Conservation (phyloP, 2,888 invertebrate species). For the Eugnorisma glareosa region DNA sequence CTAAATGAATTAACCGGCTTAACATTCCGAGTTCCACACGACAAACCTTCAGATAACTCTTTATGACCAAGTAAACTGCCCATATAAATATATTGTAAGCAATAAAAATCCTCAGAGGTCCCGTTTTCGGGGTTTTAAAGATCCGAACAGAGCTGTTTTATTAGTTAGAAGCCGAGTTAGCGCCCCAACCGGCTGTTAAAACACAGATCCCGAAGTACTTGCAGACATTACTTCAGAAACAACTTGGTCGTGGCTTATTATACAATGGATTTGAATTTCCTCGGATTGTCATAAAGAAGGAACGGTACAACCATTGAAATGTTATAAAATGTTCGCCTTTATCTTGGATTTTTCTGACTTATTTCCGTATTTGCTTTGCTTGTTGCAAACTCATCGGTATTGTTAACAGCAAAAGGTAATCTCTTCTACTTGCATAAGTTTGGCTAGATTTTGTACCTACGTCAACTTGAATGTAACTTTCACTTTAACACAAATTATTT, state of each 20-base stretch:
- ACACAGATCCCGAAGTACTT: conserved; percentile 57
- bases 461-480: background rate
- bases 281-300: conserved; percentile 30
- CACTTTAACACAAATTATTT: background rate
- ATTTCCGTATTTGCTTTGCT: background rate
- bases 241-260: conserved; percentile 57
- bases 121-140: conserved; percentile 55
- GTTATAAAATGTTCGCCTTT: conserved; percentile 20
- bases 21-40: conserved; percentile 19
- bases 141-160: conserved; percentile 56
- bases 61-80: conserved; percentile 58
- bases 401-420: background rate
- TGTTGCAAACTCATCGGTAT: background rate
- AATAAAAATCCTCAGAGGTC: conserved; percentile 53
- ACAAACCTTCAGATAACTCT: conserved; percentile 42
- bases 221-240: conserved; percentile 56
- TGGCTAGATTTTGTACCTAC: background rate
- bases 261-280: conserved; percentile 58
- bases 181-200: conserved; percentile 61
- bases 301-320: conserved; percentile 21
- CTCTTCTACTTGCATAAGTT: background rate
- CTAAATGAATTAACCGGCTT: conserved; percentile 39
- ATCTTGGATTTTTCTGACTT: conserved; percentile 19
- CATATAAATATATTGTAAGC: conserved; percentile 61
- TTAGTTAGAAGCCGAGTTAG: conserved; percentile 59